A percentile compares a stretch with the other conserved stretches of the same genome.
Conservation (phyloP, 2,888 invertebrate genomes). For the Drosophila borealis region DNA sequence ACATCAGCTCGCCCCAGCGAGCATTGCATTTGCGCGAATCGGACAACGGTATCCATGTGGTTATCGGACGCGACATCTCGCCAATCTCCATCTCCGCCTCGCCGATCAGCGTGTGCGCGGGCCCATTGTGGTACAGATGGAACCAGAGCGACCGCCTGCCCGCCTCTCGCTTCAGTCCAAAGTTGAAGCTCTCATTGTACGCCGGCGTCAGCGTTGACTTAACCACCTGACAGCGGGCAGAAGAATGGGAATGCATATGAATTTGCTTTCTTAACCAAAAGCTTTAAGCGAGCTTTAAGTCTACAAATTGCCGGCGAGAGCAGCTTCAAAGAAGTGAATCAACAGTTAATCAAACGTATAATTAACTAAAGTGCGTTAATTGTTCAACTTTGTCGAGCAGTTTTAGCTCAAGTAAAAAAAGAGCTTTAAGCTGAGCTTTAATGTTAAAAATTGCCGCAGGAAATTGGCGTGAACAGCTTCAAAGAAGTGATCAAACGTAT, state of each 20-base stretch:
- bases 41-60: slow-evolving; percentile 91
- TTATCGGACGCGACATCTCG: slow-evolving; percentile 88
- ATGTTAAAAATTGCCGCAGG: too few species aligned
- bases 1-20: slow-evolving; percentile 92
- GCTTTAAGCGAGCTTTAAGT: neutral
- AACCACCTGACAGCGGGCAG: slow-evolving; percentile 85
- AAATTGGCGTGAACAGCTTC: too few species aligned
- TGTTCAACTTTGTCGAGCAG: too few species aligned
- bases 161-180: slow-evolving; percentile 87
- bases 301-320: too few species aligned
- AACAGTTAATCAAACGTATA: too few species aligned
- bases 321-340: too few species aligned
- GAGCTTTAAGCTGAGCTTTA: too few species aligned
- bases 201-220: slow-evolving; percentile 89
- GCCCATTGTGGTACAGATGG: slow-evolving; percentile 89
- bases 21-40: slow-evolving; percentile 89
- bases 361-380: too few species aligned
- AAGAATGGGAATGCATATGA: too few species aligned
- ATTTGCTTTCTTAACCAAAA: neutral
- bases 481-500: too few species aligned
- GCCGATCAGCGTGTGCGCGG: slow-evolving; percentile 87
- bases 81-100: slow-evolving; percentile 89
- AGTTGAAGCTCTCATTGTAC: slow-evolving; percentile 92
- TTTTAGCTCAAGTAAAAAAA: too few species aligned
- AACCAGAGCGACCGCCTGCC: slow-evolving; percentile 88